Base-by-base conservation (phyloP, 1,140 invertebrate genomes). In the Psilanteris sp. region DNA sequence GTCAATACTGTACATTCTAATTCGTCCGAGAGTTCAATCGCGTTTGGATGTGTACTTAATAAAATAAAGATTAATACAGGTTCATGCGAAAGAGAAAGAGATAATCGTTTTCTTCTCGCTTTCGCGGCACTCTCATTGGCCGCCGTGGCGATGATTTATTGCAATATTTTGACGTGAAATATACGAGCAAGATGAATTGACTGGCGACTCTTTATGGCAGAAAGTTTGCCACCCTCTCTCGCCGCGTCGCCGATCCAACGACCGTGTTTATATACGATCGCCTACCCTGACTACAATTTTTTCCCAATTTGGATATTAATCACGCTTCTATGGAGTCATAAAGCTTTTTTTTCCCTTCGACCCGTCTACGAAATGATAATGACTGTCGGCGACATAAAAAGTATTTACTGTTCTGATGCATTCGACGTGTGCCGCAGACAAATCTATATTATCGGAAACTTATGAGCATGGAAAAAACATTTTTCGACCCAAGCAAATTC, bases 101-200 rank as follows among this genome's bases (percentile, higher is more conserved):
- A 67, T 11, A 16, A 24, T 62, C 71, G 70, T 14, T 55, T 31
- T 13, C 39, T 48, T 76, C 68, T 78, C 68, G 67, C 62, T 73
- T 61, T 46, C 70, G 44, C 70, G 32, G 14, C 52, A 61, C 52
- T 71, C 78, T 81, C 70, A 81, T 85, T 83, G 76, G 78, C 74
- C 76, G 77, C 72, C 72, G 41, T 54, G 54, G 59, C 66, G 79
- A 86, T 87, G 86, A 88, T 88, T 88, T 87, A 88, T 88, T 82
- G 83, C 85, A 82, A 87, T 87, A 87, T 88, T 88, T 86, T 87
- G 87, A 87, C 86, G 78, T 81, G 79, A 79, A 82, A 87, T 86
- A 81, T 85, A 82, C 78, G 80, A 80, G 77, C 83, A 85, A 88
- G 85, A 88, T 87, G 82, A 87, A 88, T 88, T 82, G 87, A 87